A percentile compares a stretch with the other conserved stretches of the same genome.
These are phyloP conservation scores for Heliconius hortense DNA, from an alignment of 2,888 invertebrate species.

Conservation along the genomic window DNA sequence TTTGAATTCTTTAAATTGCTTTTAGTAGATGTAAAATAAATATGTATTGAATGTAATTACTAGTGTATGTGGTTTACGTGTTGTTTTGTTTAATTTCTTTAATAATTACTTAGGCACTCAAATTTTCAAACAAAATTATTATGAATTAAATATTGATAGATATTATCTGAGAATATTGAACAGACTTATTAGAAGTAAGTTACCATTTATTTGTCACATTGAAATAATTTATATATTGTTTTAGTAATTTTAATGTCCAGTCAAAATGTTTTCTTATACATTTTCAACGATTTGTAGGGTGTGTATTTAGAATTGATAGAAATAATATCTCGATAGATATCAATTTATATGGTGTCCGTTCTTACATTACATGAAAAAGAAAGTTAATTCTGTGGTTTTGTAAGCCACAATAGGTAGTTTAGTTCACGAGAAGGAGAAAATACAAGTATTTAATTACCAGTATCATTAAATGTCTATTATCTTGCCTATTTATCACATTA, in stretches of 20 bases:
- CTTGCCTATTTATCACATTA: background rate
- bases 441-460: background rate
- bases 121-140: no score
- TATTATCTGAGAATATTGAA: background rate
- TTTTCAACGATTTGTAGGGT: background rate
- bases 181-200: background rate
- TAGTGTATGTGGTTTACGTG: no score
- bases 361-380: background rate
- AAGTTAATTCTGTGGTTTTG: background rate
- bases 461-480: background rate
- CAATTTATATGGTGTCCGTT: background rate
- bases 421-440: background rate
- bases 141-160: no score
- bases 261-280: background rate
- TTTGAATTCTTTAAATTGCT: no score
- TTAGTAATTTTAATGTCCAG: no score
- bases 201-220: background rate
- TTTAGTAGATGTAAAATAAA: no score
- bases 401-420: background rate
- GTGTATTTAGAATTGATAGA: background rate
- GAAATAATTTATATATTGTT: no score
- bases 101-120: no score
- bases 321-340: background rate
- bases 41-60: no score
- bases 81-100: no score